Evolutionary conservation across 2,888 invertebrate species (phyloP).

Genomic region (Brachyopa scutellaris): DNA sequence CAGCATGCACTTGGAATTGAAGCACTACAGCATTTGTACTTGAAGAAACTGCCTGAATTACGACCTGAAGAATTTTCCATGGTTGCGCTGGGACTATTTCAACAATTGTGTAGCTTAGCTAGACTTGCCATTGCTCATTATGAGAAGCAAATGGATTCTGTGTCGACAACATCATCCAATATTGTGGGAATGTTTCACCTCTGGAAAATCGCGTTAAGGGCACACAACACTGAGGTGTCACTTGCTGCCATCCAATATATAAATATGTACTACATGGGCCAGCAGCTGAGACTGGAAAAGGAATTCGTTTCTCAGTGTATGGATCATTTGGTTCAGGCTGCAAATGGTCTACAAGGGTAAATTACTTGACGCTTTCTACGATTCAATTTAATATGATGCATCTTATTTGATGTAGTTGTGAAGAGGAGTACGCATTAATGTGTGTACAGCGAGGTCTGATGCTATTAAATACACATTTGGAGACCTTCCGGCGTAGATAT

Average conservation of each 20-base stretch:
- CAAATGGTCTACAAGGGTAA: constrained; percentile 85
- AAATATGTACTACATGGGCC: constrained; percentile 96
- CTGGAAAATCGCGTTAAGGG: constrained; percentile 96
- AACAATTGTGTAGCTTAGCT: constrained; percentile 94
- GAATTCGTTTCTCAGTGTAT: constrained; percentile 97
- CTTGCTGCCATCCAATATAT: constrained; percentile 97
- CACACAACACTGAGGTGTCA: constrained; percentile 96
- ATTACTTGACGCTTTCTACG: neutral
- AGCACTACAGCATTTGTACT: constrained; percentile 92
- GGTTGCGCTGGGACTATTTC: constrained; percentile 94
- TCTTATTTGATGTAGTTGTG: constrained; percentile 76
- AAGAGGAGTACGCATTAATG: constrained; percentile 89
- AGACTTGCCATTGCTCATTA: constrained; percentile 89
- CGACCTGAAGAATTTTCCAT: constrained; percentile 95
- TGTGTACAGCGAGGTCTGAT: constrained; percentile 95
- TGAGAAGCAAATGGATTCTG: constrained; percentile 82
- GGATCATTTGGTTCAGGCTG: constrained; percentile 93
- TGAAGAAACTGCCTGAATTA: constrained; percentile 93
- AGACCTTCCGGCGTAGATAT: constrained; percentile 93
- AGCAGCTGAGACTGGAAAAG: constrained; percentile 93
- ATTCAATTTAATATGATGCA: neutral
- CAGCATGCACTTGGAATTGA: constrained; percentile 95
- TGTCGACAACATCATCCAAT: constrained; percentile 82
- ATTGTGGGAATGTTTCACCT: constrained; percentile 95
- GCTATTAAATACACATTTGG: constrained; percentile 94